Percentiles rank a stretch among this genome's conserved stretches.
phyloP scores from a whole-genome alignment of 2,888 invertebrate species.

The Belgica antarctica region DNA sequence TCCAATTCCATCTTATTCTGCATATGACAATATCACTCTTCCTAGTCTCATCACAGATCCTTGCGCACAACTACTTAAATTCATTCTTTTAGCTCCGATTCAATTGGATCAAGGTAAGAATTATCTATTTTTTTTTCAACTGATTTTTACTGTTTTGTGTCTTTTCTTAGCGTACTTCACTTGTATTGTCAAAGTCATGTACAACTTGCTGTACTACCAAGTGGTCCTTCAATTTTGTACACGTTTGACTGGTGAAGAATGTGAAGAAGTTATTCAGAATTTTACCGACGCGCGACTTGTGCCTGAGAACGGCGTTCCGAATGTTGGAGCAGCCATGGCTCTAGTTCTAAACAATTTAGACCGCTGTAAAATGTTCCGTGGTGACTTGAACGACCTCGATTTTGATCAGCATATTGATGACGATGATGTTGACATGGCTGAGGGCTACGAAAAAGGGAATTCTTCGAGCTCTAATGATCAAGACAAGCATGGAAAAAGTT shows the following conservation, averaged over 20 bases:
- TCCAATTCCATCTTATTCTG: slow-evolving; percentile 54
- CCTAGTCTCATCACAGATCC: slow-evolving; percentile 87
- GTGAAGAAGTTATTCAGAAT: slow-evolving; percentile 57
- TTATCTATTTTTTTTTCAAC: not conserved
- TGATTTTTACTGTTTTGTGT: not conserved
- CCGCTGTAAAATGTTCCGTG: slow-evolving; percentile 51
- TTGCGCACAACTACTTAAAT: slow-evolving; percentile 78
- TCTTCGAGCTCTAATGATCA: slow-evolving; percentile 42
- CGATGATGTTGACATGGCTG: slow-evolving; percentile 45
- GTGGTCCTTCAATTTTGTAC: slow-evolving; percentile 77
- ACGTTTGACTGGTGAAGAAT: slow-evolving; percentile 64
- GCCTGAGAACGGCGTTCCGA: slow-evolving; percentile 45
- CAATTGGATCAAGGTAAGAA: slow-evolving; percentile 79
- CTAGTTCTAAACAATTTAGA: slow-evolving; percentile 52
- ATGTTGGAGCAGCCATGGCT: slow-evolving; percentile 54
- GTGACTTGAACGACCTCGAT: slow-evolving; percentile 49
- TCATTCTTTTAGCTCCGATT: slow-evolving; percentile 79
- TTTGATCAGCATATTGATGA: slow-evolving; percentile 47
- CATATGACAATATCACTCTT: slow-evolving; percentile 61
- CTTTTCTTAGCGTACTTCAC: slow-evolving; percentile 74
- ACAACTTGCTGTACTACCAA: slow-evolving; percentile 87
- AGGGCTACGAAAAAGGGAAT: not conserved
- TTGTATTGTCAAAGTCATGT: slow-evolving; percentile 81
- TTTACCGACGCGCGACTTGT: slow-evolving; percentile 47
- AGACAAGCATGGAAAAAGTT: not conserved